These are phyloP conservation scores for Delphinapterus leucas DNA, from an alignment of 2,113 vertebrate species.

Conservation along the genomic window DNA sequence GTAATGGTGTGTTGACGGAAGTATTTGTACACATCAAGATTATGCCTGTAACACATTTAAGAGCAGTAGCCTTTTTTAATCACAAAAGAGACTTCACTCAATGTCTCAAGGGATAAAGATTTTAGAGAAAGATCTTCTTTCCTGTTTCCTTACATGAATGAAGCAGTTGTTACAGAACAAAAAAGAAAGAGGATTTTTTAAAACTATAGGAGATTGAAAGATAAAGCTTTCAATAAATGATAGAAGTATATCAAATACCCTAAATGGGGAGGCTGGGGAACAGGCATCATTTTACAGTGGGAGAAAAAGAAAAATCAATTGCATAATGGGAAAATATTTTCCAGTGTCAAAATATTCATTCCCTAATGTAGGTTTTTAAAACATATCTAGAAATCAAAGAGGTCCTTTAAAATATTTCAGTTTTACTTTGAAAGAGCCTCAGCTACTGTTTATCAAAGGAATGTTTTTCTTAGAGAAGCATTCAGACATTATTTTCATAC, in stretches of 20 bases:
- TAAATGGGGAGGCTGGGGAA: slow-evolving; percentile 29
- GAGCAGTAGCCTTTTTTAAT: slow-evolving; percentile 65
- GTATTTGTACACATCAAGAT: slow-evolving; percentile 59
- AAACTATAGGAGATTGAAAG: slow-evolving; percentile 55
- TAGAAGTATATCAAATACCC: slow-evolving; percentile 57
- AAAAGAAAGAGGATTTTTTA: slow-evolving; percentile 60
- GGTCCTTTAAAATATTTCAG: slow-evolving; percentile 5
- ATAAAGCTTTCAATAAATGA: slow-evolving; percentile 58
- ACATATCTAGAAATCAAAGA: slow-evolving; percentile 38
- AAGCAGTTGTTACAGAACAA: slow-evolving; percentile 77
- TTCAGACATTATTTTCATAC: not conserved
- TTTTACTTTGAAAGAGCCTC: not conserved
- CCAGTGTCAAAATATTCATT: slow-evolving; percentile 53
- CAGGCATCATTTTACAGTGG: slow-evolving; percentile 43
- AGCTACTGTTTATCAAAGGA: not conserved
- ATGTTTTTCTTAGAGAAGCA: not conserved
- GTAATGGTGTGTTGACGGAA: slow-evolving; percentile 12
- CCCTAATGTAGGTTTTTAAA: slow-evolving; percentile 47
- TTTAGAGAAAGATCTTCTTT: slow-evolving; percentile 72
- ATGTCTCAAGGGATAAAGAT: slow-evolving; percentile 72
- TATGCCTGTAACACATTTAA: slow-evolving; percentile 55
- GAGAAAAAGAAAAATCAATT: slow-evolving; percentile 69
- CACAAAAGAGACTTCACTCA: slow-evolving; percentile 78
- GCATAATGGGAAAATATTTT: slow-evolving; percentile 59
- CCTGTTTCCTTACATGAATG: slow-evolving; percentile 72